Conservation (phyloP, 1,140 invertebrate species). For the Drosophila serrata region DNA sequence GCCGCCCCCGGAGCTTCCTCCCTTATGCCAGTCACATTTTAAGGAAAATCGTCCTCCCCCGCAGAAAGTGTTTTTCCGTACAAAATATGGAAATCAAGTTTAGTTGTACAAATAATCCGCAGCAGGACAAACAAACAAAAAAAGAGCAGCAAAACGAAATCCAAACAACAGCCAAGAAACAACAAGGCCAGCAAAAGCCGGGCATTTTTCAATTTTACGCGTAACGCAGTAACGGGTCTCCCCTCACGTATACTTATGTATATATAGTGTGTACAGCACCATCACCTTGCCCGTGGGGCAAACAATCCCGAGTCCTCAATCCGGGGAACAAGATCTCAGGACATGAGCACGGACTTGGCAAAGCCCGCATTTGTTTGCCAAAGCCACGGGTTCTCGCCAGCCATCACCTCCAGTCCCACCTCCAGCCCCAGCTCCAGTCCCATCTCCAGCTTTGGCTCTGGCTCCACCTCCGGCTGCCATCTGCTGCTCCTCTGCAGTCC, state of each 20-base stretch:
- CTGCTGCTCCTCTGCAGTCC: slow-evolving; percentile 41
- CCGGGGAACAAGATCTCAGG: slow-evolving; percentile 46
- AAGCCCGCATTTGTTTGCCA: slow-evolving; percentile 65
- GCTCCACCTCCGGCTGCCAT: slow-evolving; percentile 15
- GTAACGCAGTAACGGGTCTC: slow-evolving; percentile 18
- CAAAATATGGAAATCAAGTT: slow-evolving; percentile 66
- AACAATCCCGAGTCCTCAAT: slow-evolving; percentile 37
- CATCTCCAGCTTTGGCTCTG: slow-evolving; percentile 21
- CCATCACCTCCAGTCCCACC: slow-evolving; percentile 35
- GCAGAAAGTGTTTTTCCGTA: slow-evolving; percentile 32
- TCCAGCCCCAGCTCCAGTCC: not conserved
- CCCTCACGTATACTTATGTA: slow-evolving; percentile 4
- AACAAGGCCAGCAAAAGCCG: slow-evolving; percentile 42
- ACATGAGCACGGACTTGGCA: slow-evolving; percentile 50
- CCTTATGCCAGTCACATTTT: slow-evolving; percentile 33
- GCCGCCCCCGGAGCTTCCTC: slow-evolving; percentile 2
- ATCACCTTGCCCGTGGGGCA: slow-evolving; percentile 36
- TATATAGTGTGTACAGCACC: not conserved
- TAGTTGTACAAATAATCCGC: slow-evolving; percentile 63
- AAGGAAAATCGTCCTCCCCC: slow-evolving; percentile 11
- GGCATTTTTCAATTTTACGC: slow-evolving; percentile 65
- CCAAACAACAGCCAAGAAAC: slow-evolving; percentile 36
- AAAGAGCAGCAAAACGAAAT: slow-evolving; percentile 34
- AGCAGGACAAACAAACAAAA: slow-evolving; percentile 14
- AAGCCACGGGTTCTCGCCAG: slow-evolving; percentile 49